Percentiles rank a stretch among this genome's conserved stretches.
Evolutionary conservation across 1,140 invertebrate species (phyloP).

Genomic region (Ceratosolen fusciceps): DNA sequence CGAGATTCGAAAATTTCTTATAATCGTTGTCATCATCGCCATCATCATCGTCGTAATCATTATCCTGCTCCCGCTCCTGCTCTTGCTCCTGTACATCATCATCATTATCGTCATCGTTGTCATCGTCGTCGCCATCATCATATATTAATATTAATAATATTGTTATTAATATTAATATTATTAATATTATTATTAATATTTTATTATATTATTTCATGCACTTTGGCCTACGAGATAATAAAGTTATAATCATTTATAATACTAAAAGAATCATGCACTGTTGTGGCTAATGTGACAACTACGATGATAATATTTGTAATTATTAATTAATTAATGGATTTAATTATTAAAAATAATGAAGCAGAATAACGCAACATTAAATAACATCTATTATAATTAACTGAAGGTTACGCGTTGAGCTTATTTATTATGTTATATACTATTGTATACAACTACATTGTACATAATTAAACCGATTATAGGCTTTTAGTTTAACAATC

Average conservation of each 20-base stretch:
- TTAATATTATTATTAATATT: conserved; percentile 40
- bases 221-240: conserved; percentile 30
- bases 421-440: conserved; percentile 67
- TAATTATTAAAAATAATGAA: conserved; percentile 33
- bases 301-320: conserved; percentile 51
- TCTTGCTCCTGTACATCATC: too few relatives aligned
- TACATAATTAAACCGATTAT: conserved; percentile 60
- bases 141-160: too few relatives aligned
- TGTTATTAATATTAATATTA: too few relatives aligned
- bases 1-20: conserved; percentile 39
- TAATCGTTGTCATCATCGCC: too few relatives aligned
- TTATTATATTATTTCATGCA: conserved; percentile 34
- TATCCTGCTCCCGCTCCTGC: too few relatives aligned
- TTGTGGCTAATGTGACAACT: conserved; percentile 3
- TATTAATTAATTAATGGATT: conserved; percentile 44
- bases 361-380: conserved; percentile 26
- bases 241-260: conserved; percentile 42
- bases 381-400: conserved; percentile 48
- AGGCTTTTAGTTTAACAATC: conserved; percentile 50
- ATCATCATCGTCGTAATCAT: too few relatives aligned
- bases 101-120: too few relatives aligned
- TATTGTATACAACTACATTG: conserved; percentile 60
- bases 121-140: too few relatives aligned
- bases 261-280: conserved; percentile 28
- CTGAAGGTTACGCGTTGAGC: conserved; percentile 62